Percentiles rank a stretch among this genome's conserved stretches.
Evolutionary conservation across 2,888 invertebrate species (phyloP).

Genomic region (Iselma pallidipennis): DNA sequence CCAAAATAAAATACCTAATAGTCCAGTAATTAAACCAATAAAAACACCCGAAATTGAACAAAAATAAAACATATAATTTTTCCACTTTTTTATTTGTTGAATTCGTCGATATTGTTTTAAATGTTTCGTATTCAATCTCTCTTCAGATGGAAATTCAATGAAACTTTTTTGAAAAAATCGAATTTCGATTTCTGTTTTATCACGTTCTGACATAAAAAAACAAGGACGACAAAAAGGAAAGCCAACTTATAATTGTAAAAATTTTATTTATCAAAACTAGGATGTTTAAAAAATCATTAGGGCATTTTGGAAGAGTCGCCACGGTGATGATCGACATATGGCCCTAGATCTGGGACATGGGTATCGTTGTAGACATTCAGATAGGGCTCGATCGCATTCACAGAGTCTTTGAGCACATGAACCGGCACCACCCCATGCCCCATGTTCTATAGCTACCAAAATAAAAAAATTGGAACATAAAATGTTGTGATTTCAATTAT

Average conservation of each 20-base stretch:
- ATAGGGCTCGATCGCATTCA: constrained; percentile 79
- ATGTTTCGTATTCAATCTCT: not conserved
- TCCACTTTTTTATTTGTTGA: not conserved
- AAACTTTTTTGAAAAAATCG: not conserved
- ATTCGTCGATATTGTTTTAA: not conserved
- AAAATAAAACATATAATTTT: not conserved
- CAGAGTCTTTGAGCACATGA: constrained; percentile 80
- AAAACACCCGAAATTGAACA: constrained; percentile 7
- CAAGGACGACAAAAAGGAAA: not conserved
- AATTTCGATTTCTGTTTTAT: not conserved
- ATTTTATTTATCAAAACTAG: not conserved
- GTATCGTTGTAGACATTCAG: constrained; percentile 76
- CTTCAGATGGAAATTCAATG: not conserved
- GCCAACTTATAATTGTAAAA: not conserved
- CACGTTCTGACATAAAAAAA: not conserved
- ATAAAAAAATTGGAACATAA: not conserved
- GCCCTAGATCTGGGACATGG: constrained; percentile 74
- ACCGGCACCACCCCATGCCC: constrained; percentile 62
- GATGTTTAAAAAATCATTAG: constrained; percentile 62
- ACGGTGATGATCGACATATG: constrained; percentile 74
- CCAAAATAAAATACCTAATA: constrained; percentile 9
- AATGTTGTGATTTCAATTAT: not conserved
- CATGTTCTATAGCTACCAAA: constrained; percentile 60
- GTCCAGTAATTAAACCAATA: not conserved
- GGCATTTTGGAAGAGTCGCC: constrained; percentile 74